A percentile compares a stretch with the other conserved stretches of the same genome.
Conservation (phyloP, 2,113 vertebrate genomes). For the Empidonax traillii region DNA sequence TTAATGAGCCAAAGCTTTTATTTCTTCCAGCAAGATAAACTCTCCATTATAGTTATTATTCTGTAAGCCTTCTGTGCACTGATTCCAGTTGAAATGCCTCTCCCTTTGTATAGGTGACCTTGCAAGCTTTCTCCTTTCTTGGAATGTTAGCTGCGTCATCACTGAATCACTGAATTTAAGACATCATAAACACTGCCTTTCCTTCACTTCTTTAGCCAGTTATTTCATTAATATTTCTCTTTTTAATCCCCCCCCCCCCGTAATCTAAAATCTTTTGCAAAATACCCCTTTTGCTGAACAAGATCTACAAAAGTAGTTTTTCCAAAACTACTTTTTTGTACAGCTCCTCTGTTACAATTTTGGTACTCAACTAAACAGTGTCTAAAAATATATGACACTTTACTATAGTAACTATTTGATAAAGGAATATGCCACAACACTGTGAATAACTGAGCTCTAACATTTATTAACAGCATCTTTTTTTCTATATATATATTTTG, state of each 20-base stretch:
- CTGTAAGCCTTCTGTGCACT: background rate
- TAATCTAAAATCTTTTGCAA: background rate
- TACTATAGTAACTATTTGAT: background rate
- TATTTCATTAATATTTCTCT: background rate
- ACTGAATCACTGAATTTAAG: background rate
- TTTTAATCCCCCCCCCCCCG: background rate
- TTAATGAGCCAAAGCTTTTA: constrained; percentile 20
- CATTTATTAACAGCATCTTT: background rate
- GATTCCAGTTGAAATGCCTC: background rate
- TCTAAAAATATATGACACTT: background rate
- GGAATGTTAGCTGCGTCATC: background rate
- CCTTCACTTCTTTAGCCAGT: background rate
- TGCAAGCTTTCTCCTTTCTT: background rate
- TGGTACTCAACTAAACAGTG: background rate
- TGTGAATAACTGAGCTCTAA: background rate
- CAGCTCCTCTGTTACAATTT: background rate
- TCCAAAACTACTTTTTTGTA: background rate
- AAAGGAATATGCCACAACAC: background rate
- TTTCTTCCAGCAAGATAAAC: constrained; percentile 13
- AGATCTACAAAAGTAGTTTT: background rate
- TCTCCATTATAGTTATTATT: background rate
- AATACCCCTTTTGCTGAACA: background rate
- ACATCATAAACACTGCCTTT: background rate
- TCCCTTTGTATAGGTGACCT: background rate
- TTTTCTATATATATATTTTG: background rate